Evolutionary conservation across 2,888 invertebrate genomes (phyloP).

Genomic region (Alcis repandata): DNA sequence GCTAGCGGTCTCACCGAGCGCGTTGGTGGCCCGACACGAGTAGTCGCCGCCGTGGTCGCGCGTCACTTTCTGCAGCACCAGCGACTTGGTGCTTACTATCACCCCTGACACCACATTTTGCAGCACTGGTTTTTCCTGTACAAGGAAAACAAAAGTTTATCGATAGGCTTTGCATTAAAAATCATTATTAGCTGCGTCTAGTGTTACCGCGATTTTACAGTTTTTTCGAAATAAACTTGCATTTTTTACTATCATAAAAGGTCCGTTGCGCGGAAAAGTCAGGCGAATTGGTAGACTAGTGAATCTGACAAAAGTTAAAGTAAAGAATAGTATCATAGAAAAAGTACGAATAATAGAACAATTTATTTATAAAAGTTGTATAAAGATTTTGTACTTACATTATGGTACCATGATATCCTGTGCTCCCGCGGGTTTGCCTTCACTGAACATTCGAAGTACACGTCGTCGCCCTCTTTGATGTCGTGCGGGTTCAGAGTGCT

Average conservation of each 20-base stretch:
- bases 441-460: conserved; percentile 95
- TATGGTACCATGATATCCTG: conserved; percentile 95
- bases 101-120: conserved; percentile 94
- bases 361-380: neutral
- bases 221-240: no score
- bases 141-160: conserved; percentile 36
- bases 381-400: conserved; percentile 88
- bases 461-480: conserved; percentile 96
- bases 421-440: conserved; percentile 94
- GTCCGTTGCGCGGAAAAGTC: no score
- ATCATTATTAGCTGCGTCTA: no score
- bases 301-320: neutral
- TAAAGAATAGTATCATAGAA: neutral
- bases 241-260: no score
- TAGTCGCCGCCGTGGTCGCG: conserved; percentile 94
- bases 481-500: conserved; percentile 94
- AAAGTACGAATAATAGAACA: neutral
- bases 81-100: conserved; percentile 95
- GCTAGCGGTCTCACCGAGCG: conserved; percentile 93
- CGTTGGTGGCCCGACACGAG: conserved; percentile 94
- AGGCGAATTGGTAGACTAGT: neutral
- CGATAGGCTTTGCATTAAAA: neutral
- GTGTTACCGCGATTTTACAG: no score
- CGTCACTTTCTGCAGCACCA: conserved; percentile 94
- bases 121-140: conserved; percentile 90